Evolutionary conservation across 2,888 invertebrate species (phyloP).

Genomic region (Aphidoletes aphidimyza): DNA sequence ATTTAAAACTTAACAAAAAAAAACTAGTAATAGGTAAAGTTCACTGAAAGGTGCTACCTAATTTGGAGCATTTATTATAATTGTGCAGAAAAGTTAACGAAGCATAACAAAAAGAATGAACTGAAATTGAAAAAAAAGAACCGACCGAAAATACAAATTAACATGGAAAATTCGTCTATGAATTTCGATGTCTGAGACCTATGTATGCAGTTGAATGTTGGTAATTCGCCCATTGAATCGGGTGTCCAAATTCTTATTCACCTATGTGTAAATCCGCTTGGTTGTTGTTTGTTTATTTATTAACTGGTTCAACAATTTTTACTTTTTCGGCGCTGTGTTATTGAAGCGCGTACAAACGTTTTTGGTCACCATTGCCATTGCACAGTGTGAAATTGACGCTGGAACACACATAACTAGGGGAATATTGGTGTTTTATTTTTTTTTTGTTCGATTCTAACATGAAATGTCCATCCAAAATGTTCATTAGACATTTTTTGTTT

Average conservation of each 20-base stretch:
- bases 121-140: not conserved
- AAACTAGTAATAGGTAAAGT: not conserved
- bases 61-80: not conserved
- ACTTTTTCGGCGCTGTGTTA: not conserved
- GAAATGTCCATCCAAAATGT: too few species aligned
- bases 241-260: slow-evolving; percentile 35
- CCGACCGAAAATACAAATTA: not conserved
- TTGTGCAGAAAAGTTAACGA: slow-evolving; percentile 16
- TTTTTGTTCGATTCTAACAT: too few species aligned
- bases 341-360: not conserved
- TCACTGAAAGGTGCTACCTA: not conserved
- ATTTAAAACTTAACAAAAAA: not conserved
- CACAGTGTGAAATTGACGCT: not conserved
- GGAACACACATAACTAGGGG: too few species aligned
- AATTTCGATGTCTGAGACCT: too few species aligned
- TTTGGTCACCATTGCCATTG: not conserved
- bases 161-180: not conserved
- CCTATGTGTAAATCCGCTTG: slow-evolving; percentile 32
- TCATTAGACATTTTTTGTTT: too few species aligned
- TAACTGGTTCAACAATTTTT: not conserved
- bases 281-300: slow-evolving; percentile 28
- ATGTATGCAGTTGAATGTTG: slow-evolving; percentile 24
- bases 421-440: too few species aligned
- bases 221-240: not conserved
- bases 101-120: not conserved